A percentile compares a stretch with the other conserved stretches of the same genome.
Conservation (phyloP, 2,113 vertebrate genomes). For the Cephalopterus ornatus region DNA sequence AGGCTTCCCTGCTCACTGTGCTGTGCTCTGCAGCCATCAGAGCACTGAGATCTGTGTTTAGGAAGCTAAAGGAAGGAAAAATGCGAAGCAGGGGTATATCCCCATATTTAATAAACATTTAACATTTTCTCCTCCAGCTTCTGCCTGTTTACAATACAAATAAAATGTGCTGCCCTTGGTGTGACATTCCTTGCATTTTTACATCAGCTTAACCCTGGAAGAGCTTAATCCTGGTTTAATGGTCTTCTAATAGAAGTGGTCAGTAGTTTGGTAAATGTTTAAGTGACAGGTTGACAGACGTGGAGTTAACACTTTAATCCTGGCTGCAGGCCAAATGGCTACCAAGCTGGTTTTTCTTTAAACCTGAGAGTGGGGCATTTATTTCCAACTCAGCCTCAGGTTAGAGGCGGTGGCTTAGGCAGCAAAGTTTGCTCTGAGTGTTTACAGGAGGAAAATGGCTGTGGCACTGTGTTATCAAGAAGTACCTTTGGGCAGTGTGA, state of each 20-base stretch:
- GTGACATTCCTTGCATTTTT: constrained; percentile 72
- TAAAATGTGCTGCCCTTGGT: constrained; percentile 47
- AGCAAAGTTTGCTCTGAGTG: not conserved
- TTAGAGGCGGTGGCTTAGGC: constrained; percentile 13
- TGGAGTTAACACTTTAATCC: constrained; percentile 67
- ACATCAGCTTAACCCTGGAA: constrained; percentile 70
- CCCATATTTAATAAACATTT: constrained; percentile 55
- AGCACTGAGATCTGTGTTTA: not conserved
- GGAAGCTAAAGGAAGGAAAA: constrained; percentile 21
- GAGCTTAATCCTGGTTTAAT: constrained; percentile 75
- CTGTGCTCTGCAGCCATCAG: not conserved
- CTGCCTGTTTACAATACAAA: constrained; percentile 52
- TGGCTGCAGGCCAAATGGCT: constrained; percentile 69
- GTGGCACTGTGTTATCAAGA: not conserved
- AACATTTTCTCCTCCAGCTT: constrained; percentile 37
- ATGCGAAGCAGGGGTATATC: not conserved
- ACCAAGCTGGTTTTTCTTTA: constrained; percentile 58
- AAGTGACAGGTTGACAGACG: constrained; percentile 75
- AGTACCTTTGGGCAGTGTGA: not conserved
- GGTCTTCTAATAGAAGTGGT: constrained; percentile 75
- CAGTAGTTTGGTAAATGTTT: constrained; percentile 73
- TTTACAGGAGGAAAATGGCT: constrained; percentile 14
- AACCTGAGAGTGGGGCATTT: constrained; percentile 40
- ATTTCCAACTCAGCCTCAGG: constrained; percentile 29
- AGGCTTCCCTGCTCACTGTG: not conserved